Evolutionary conservation across 2,113 vertebrate species (phyloP), one percentile per base, ranked within the genome.

Genomic region (Thalassoma bifasciatum): DNA sequence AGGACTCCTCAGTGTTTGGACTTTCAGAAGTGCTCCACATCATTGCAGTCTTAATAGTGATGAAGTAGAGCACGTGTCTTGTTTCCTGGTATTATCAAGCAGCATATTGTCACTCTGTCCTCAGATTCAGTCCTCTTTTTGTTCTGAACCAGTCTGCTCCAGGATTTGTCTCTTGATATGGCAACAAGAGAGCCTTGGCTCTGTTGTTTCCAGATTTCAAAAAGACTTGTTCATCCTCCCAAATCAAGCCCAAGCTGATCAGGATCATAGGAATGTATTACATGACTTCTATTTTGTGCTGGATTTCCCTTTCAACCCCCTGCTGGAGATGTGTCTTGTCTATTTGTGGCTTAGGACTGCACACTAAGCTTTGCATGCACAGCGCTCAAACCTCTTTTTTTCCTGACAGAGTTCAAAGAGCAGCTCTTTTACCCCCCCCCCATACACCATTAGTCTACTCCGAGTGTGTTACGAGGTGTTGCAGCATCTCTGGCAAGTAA

Each of bases 361-460:
- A 7, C 54, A 38, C 52, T 70, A 54, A 59, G 75, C 85, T 58
- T 22, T 6, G 0, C 36, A 26, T 66, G 24, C 38, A 34, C 7
- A 22, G 54, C 12, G 14, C 60, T 81, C 58, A 66, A 53, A 73
- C 0, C 17, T 59, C 49, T 19, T 66, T 74, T 44, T 13, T 68
- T 37, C 22, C 62, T 42, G 42, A 73, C 40, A 8, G 42, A 86
- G 74, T 81, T 87, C 81, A 86, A 72, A 83, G 74, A 85, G 50
- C 65, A 54, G 47, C 40, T 68, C 50, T 71, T 37, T 73, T 79
- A 56, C 72, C 81, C 61, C 53, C 42, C 44, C 82, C 19, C 10
- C 72, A 67, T 79, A 34, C 72, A 49, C 69, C 79, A 80, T 72
- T 88, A 74, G 82, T 76, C 80, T 79, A 84, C 84, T 75, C 77